A percentile compares a stretch with the other conserved stretches of the same genome.
phyloP scores from a whole-genome alignment of 1,140 invertebrate species.

The Phenacoccus solenopsis region DNA sequence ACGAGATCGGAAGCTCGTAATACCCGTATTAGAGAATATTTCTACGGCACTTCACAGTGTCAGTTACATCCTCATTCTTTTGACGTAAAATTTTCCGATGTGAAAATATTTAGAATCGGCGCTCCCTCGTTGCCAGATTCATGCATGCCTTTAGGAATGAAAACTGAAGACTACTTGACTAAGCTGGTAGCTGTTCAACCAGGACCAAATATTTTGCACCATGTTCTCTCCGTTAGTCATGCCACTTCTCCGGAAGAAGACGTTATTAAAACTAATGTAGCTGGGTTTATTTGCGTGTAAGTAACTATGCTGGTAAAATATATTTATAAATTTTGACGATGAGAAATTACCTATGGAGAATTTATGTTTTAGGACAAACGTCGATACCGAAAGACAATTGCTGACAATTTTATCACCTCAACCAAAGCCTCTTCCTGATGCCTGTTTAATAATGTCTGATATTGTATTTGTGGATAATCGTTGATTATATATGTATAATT shows the following conservation, averaged over 20 bases:
- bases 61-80: slow-evolving; percentile 85
- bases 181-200: slow-evolving; percentile 76
- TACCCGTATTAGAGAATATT: slow-evolving; percentile 79
- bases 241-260: slow-evolving; percentile 61
- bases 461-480: slow-evolving; percentile 72
- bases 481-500: not conserved
- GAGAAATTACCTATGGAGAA: slow-evolving; percentile 24
- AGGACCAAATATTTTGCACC: slow-evolving; percentile 63
- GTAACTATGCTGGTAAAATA: slow-evolving; percentile 35
- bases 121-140: slow-evolving; percentile 83
- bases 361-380: slow-evolving; percentile 58
- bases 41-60: slow-evolving; percentile 66
- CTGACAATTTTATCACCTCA: slow-evolving; percentile 85
- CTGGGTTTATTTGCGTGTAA: slow-evolving; percentile 89
- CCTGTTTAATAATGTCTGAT: slow-evolving; percentile 63
- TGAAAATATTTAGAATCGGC: slow-evolving; percentile 89
- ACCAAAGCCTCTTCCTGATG: slow-evolving; percentile 76
- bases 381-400: slow-evolving; percentile 73
- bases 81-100: slow-evolving; percentile 74
- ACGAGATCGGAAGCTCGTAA: slow-evolving; percentile 64
- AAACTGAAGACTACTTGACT: slow-evolving; percentile 79
- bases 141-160: slow-evolving; percentile 91
- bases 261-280: slow-evolving; percentile 74
- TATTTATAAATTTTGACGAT: slow-evolving; percentile 21
- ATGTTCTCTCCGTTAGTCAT: slow-evolving; percentile 77